Base-by-base conservation (phyloP, 2,888 invertebrate species). In the Subacronicta megacephala region DNA sequence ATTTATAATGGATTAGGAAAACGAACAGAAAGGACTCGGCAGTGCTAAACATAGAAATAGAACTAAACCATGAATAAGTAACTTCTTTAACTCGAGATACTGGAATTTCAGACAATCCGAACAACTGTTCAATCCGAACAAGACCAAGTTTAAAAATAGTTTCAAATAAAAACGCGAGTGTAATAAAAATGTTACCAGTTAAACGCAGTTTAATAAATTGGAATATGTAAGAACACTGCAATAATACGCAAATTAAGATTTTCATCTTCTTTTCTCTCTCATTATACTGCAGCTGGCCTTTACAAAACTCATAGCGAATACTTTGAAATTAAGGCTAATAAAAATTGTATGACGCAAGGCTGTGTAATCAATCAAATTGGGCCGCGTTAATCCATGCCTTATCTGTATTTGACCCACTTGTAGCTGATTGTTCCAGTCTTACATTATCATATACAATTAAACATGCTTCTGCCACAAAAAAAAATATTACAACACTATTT, bases 401-500 rank as follows among this genome's bases (percentile, higher is more conserved):
- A 85, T 87, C 82, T 20, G 23, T 23, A 37, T 60, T 51, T 81
- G 85, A 78, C 86, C 88, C 62, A 87, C 75, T 84, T 87, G 60
- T 79, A 62, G 62, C 43, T 60, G 65, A 72, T 79, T 76, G 71
- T 78, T 45, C 46, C 29, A 58, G 23, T n/a, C 33, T 38, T 51
- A 36, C 9, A 31, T 38, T 41, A 51, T 69, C 43, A 38, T 18
- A 46, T 26, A 2, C 36, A 26, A 68, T 53, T 45, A 4, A 47
- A 69, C 40, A 35, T n/a, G 9, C 1, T 49, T 42, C 37, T 41
- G n/a, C n/a, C n/a, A n/a, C n/a, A n/a, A n/a, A n/a, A n/a, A n/a
- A n/a, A n/a, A n/a, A n/a, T n/a, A n/a, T n/a, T n/a, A n/a, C n/a
- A n/a, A n/a, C n/a, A n/a, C n/a, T n/a, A n/a, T n/a, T n/a, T n/a